A percentile compares a stretch with the other conserved stretches of the same genome.
These are phyloP conservation scores for Wiebesia pumilae DNA, from an alignment of 1,140 invertebrate genomes.

Conservation along the genomic window DNA sequence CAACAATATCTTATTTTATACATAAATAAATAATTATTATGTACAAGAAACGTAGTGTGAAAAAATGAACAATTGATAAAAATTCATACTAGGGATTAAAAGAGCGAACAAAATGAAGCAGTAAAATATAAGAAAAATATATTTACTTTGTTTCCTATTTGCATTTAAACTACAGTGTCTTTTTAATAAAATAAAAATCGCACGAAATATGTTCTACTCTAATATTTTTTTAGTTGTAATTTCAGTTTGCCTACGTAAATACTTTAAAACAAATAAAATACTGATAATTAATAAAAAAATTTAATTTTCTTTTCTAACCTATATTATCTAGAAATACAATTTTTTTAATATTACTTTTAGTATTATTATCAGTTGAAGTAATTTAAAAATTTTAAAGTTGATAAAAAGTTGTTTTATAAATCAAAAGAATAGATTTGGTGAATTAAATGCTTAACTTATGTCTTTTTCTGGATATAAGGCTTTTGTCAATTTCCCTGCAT, in stretches of 20 bases:
- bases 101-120: slow-evolving; percentile 39
- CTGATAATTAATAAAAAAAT: neutral
- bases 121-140: slow-evolving; percentile 45
- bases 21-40: slow-evolving; percentile 46
- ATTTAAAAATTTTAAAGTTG: too few species aligned
- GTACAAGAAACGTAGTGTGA: slow-evolving; percentile 39
- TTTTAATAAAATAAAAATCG: slow-evolving; percentile 40
- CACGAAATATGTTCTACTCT: neutral
- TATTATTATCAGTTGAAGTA: too few species aligned
- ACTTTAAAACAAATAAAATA: neutral
- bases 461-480: too few species aligned
- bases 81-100: slow-evolving; percentile 33
- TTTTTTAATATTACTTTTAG: neutral
- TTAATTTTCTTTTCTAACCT: neutral
- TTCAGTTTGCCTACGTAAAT: neutral
- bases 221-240: neutral
- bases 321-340: neutral
- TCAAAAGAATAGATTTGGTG: too few species aligned
- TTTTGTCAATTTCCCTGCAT: too few species aligned
- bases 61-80: slow-evolving; percentile 40
- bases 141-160: slow-evolving; percentile 45
- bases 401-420: too few species aligned
- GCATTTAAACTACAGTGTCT: slow-evolving; percentile 34
- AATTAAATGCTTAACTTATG: too few species aligned
- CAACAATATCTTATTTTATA: slow-evolving; percentile 41